Conservation (phyloP, 2,888 invertebrate species). For the Pseudolycoriella hygida region DNA sequence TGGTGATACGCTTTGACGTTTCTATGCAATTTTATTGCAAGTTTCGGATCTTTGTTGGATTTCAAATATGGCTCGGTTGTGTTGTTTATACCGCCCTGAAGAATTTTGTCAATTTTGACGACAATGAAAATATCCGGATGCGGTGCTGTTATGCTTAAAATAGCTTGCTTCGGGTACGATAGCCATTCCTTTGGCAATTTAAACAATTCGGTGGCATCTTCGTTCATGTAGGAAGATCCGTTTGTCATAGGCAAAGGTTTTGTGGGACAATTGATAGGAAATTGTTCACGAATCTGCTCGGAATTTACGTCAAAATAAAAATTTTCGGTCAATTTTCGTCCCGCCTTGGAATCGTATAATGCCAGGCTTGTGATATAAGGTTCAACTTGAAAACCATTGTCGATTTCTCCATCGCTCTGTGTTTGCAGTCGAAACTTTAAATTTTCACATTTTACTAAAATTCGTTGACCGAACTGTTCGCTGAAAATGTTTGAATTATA, state of each 20-base stretch:
- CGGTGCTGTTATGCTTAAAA: conserved; percentile 73
- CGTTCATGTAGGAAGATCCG: conserved; percentile 14
- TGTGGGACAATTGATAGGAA: conserved; percentile 17
- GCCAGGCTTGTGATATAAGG: conserved; percentile 84
- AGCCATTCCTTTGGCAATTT: conserved; percentile 62
- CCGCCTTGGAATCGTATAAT: conserved; percentile 75
- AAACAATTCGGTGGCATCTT: conserved; percentile 34
- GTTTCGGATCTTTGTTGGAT: conserved; percentile 58
- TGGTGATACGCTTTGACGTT: conserved; percentile 62
- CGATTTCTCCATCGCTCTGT: conserved; percentile 34
- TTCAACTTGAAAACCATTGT: conserved; percentile 48
- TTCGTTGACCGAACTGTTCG: conserved; percentile 74
- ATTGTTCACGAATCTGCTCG: conserved; percentile 42
- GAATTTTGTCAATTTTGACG: conserved; percentile 82
- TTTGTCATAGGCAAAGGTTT: conserved; percentile 8
- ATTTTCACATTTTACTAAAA: conserved; percentile 67
- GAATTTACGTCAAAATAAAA: conserved; percentile 81
- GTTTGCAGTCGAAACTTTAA: conserved; percentile 72
- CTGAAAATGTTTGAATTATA: conserved; percentile 24
- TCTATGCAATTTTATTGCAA: conserved; percentile 66
- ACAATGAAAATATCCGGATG: conserved; percentile 84
- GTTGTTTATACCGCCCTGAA: conserved; percentile 74
- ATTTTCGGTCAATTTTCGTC: conserved; percentile 80
- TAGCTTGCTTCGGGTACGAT: conserved; percentile 47
- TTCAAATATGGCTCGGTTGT: conserved; percentile 76